phyloP scores from a whole-genome alignment of 2,888 invertebrate species.

The Callosobruchus maculatus region DNA sequence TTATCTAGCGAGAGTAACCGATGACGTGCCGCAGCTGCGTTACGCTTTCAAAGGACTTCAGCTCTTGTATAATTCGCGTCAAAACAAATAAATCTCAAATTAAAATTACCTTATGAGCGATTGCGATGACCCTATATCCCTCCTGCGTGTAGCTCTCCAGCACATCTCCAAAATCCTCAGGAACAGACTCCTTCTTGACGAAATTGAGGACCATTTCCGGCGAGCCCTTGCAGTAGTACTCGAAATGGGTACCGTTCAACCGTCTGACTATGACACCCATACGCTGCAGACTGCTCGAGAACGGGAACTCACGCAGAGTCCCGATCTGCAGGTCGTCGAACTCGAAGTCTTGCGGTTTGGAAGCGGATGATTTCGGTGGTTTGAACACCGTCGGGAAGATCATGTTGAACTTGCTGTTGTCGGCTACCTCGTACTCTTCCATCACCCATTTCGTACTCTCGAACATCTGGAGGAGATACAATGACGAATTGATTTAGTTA shows the following conservation, averaged over 20 bases:
- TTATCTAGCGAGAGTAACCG: too few species aligned
- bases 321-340: conserved; percentile 65
- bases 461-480: conserved; percentile 87
- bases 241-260: conserved; percentile 53
- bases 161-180: conserved; percentile 71
- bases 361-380: conserved; percentile 49
- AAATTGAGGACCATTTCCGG: conserved; percentile 87
- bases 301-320: conserved; percentile 70
- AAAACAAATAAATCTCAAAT: too few species aligned
- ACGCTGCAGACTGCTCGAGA: conserved; percentile 80
- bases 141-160: conserved; percentile 85
- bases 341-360: conserved; percentile 19
- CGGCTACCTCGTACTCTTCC: conserved; percentile 83
- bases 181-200: conserved; percentile 73
- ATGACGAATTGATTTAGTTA: too few species aligned
- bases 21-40: too few species aligned
- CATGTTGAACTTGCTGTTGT: conserved; percentile 80
- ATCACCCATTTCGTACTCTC: conserved; percentile 89
- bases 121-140: conserved; percentile 89
- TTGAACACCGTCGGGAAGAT: conserved; percentile 83
- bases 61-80: too few species aligned
- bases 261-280: conserved; percentile 85
- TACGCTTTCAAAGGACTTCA: too few species aligned
- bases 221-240: conserved; percentile 54
- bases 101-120: conserved; percentile 65